These are phyloP conservation scores for Ceyx melanurus DNA, from an alignment of 2,113 vertebrate species.

Conservation along the genomic window DNA sequence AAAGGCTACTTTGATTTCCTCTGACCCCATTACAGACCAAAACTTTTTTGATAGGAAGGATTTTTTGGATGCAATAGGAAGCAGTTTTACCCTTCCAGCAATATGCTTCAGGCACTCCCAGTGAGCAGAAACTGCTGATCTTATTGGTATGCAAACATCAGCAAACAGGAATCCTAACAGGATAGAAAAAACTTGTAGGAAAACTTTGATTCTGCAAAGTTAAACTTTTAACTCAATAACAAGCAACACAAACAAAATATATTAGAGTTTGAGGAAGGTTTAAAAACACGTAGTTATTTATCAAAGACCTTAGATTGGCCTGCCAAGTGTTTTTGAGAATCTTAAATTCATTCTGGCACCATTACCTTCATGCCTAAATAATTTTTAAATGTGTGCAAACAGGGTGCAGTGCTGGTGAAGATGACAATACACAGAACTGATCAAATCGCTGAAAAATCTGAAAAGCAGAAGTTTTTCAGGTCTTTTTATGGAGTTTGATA, in stretches of 20 bases:
- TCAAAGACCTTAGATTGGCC: background rate
- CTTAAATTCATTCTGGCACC: background rate
- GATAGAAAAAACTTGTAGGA: background rate
- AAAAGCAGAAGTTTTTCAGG: background rate
- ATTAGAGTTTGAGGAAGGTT: background rate
- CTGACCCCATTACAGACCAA: constrained; percentile 55
- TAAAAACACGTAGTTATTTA: background rate
- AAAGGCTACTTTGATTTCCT: constrained; percentile 72
- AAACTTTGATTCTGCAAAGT: background rate
- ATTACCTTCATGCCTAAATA: background rate
- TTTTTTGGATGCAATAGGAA: constrained; percentile 41
- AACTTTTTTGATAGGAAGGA: constrained; percentile 47
- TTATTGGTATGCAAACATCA: background rate
- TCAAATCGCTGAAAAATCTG: background rate
- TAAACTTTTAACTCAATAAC: background rate
- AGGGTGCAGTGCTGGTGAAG: background rate
- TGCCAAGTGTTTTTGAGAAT: background rate
- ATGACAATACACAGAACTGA: background rate
- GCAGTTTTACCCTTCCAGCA: constrained; percentile 22
- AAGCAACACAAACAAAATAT: background rate
- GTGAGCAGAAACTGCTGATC: background rate
- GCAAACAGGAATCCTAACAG: background rate
- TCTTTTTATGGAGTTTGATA: background rate
- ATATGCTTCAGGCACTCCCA: background rate
- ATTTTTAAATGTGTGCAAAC: background rate